Evolutionary conservation across 2,888 invertebrate genomes (phyloP).

Genomic region (Atrina japonica): DNA sequence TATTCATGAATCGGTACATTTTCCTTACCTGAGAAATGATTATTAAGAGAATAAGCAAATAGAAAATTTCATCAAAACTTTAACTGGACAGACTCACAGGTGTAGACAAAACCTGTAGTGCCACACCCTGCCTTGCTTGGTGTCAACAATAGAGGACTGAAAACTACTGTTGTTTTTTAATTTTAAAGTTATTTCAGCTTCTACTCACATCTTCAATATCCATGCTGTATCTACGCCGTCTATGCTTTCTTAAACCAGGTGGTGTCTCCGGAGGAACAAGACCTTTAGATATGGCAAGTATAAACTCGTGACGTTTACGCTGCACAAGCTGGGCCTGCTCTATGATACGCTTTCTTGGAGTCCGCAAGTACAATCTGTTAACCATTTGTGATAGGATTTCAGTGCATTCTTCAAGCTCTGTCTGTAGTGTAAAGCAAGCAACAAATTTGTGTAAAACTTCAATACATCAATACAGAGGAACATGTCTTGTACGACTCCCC

Average conservation of each 20-base stretch:
- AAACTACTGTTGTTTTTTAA: too few relatives aligned
- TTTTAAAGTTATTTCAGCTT: too few relatives aligned
- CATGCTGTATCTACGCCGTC: constrained; percentile 73
- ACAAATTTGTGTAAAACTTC: not conserved
- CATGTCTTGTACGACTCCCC: too few relatives aligned
- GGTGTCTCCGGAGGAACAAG: constrained; percentile 84
- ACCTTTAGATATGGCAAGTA: constrained; percentile 84
- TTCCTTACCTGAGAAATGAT: not conserved
- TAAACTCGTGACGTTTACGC: constrained; percentile 85
- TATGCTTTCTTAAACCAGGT: constrained; percentile 83
- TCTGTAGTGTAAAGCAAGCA: constrained; percentile 81
- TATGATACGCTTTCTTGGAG: constrained; percentile 85
- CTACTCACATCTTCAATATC: constrained; percentile 79
- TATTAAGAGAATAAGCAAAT: not conserved
- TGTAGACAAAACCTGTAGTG: too few relatives aligned
- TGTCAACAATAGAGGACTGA: too few relatives aligned
- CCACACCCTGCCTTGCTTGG: too few relatives aligned
- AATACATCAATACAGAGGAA: not conserved
- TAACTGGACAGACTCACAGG: too few relatives aligned
- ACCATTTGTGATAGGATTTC: constrained; percentile 86
- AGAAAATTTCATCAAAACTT: too few relatives aligned
- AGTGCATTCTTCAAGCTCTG: constrained; percentile 86
- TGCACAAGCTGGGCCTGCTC: constrained; percentile 84
- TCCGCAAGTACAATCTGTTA: constrained; percentile 84
- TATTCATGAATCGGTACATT: not conserved